Evolutionary conservation across 2,113 vertebrate genomes (phyloP).

Genomic region (Taxidea taxus): DNA sequence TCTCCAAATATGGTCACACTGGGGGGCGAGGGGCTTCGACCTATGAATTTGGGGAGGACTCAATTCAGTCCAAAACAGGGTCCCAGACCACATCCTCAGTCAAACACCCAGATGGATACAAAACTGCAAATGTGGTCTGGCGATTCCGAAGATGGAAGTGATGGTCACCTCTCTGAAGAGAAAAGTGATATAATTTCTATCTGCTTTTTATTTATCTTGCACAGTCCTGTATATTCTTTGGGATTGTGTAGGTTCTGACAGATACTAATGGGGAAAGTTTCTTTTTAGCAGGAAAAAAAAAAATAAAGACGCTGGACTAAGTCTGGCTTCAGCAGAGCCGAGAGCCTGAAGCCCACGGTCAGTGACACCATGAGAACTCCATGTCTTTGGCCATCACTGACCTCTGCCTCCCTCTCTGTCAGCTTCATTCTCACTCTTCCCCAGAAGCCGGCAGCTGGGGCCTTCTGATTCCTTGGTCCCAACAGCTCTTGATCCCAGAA

Average conservation of each 20-base stretch:
- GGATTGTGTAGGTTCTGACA: neutral
- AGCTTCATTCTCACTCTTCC: neutral
- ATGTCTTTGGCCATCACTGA: neutral
- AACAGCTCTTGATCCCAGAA: neutral
- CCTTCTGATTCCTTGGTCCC: neutral
- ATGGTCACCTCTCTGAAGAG: neutral
- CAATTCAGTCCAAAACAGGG: neutral
- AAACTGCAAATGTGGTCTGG: neutral
- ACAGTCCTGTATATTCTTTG: neutral
- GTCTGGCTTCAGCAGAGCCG: neutral
- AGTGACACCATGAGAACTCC: rapidly evolving
- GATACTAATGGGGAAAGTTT: neutral
- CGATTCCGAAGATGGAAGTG: neutral
- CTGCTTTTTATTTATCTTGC: neutral
- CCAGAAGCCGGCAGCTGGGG: rapidly evolving
- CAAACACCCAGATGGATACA: neutral
- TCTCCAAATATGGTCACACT: neutral
- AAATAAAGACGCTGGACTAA: neutral
- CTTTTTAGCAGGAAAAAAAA: too few relatives aligned
- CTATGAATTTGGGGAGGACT: neutral
- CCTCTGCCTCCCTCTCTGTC: neutral
- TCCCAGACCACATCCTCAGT: neutral
- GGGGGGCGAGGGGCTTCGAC: neutral
- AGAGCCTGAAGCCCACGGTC: rapidly evolving
- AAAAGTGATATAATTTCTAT: neutral